Conservation (phyloP, 2,888 invertebrate genomes). For the Pollenia griseotomentosa region DNA sequence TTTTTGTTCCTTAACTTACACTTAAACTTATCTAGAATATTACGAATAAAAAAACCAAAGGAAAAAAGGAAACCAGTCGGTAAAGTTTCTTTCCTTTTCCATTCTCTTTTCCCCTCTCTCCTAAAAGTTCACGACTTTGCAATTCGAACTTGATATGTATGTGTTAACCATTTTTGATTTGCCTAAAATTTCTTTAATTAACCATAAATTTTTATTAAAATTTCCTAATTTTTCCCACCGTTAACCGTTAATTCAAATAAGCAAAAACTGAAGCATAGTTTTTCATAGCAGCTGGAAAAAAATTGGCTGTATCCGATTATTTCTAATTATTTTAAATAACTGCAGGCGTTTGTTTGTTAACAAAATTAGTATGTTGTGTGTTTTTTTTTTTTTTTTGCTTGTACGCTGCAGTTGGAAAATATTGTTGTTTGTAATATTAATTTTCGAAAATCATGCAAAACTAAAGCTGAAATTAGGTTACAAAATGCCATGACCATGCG, state of each 20-base stretch:
- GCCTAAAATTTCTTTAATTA: too few species aligned
- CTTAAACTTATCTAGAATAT: too few species aligned
- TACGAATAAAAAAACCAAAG: too few species aligned
- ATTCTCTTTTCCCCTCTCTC: too few species aligned
- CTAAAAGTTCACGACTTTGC: too few species aligned
- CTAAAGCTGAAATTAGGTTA: not conserved
- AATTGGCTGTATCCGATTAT: constrained; percentile 32
- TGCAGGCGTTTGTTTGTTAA: constrained; percentile 42
- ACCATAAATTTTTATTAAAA: too few species aligned
- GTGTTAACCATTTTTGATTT: too few species aligned
- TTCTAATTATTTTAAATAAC: constrained; percentile 49
- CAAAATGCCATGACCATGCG: constrained; percentile 9
- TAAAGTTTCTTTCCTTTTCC: too few species aligned
- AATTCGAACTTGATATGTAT: too few species aligned
- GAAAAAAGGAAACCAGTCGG: too few species aligned
- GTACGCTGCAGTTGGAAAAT: not conserved
- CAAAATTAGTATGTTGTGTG: constrained; percentile 30
- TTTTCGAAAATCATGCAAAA: constrained; percentile 44
- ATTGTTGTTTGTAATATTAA: constrained; percentile 10
- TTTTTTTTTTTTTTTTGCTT: not conserved
- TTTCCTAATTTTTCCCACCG: not conserved
- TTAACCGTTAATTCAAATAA: not conserved
- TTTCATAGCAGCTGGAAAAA: not conserved
- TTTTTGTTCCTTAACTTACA: too few species aligned
- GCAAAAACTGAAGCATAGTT: not conserved